Evolutionary conservation across 2,888 invertebrate genomes (phyloP).

Genomic region (Morpho achilles): DNA sequence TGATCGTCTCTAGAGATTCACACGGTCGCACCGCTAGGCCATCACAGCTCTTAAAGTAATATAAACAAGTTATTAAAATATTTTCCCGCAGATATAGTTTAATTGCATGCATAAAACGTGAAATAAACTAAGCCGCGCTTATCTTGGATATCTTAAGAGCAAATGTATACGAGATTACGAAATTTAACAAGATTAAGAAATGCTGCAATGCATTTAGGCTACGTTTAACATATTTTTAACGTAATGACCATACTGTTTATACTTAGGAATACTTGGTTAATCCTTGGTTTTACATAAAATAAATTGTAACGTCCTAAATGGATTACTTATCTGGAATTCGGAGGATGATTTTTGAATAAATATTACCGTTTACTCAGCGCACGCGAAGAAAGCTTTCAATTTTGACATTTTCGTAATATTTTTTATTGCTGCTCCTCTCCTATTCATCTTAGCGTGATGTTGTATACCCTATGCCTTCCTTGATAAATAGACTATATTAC

Average conservation of each 20-base stretch:
- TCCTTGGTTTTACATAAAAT: not conserved
- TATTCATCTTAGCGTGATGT: no score
- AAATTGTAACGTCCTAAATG: not conserved
- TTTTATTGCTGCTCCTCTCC: no score
- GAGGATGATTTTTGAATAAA: no score
- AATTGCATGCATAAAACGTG: slow-evolving; percentile 13
- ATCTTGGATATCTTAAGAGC: slow-evolving; percentile 15
- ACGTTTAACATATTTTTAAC: slow-evolving; percentile 21
- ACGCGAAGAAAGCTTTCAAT: no score
- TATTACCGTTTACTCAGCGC: no score
- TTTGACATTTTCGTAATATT: no score
- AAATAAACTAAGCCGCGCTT: slow-evolving; percentile 13
- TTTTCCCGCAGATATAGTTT: slow-evolving; percentile 8
- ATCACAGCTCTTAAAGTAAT: no score
- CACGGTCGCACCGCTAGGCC: no score
- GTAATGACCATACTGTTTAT: not conserved
- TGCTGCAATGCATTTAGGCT: slow-evolving; percentile 19
- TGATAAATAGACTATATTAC: no score
- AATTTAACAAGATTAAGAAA: slow-evolving; percentile 20
- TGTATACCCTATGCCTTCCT: no score
- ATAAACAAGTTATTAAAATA: slow-evolving; percentile 7
- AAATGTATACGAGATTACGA: slow-evolving; percentile 15
- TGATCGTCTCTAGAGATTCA: no score
- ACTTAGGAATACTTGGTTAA: not conserved
- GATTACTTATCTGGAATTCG: not conserved